Evolutionary conservation across 2,797 vertebrate genomes (phyloP), one percentile per base, ranked within the genome.

Genomic region (Naso thynnoides): DNA sequence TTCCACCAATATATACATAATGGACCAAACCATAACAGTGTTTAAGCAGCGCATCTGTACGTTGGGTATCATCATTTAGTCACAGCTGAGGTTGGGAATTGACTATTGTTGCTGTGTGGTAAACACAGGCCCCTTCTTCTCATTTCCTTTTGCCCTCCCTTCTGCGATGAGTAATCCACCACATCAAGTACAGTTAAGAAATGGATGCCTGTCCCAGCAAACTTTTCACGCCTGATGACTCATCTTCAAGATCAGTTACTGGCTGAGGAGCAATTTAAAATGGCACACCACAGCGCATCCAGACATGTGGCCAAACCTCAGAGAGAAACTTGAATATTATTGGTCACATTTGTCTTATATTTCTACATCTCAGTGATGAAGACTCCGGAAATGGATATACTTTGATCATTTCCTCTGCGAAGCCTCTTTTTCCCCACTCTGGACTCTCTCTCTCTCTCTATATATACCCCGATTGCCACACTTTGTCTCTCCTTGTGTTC

Each of bases 1-100:
- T 87, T 89, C 88, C 91, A 91, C 90, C 85, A 24, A 91, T 94
- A 95, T 90, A 89, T 70, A 42, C 92, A 92, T 96, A 96, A 97
- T 96, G 94, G 94, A 75, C 91, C 93, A 91, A 91, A 94, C 91
- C 86, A 92, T 88, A 68, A 91, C 89, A 87, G 86, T 90, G 84
- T 93, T 94, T 91, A 92, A 91, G 92, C 90, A 93, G 94, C 87
- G 84, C 90, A 89, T 90, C 84, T 90, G 86, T 94, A 94, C 86
- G 79, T 91, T 94, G 94, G 93, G 90, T 93, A 74, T 90, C 89
- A 88, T 94, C 90, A 86, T 95, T 96, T 93, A 90, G 86, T 87
- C 92, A 58, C 92, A 83, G 91, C 90, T 71, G 83, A 86, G 69
- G 78, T 82, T 65, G 71, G 73, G 90, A 89, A 85, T 87, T 86